phyloP scores from a whole-genome alignment of 2,888 invertebrate species.

The Baccha elongata region DNA sequence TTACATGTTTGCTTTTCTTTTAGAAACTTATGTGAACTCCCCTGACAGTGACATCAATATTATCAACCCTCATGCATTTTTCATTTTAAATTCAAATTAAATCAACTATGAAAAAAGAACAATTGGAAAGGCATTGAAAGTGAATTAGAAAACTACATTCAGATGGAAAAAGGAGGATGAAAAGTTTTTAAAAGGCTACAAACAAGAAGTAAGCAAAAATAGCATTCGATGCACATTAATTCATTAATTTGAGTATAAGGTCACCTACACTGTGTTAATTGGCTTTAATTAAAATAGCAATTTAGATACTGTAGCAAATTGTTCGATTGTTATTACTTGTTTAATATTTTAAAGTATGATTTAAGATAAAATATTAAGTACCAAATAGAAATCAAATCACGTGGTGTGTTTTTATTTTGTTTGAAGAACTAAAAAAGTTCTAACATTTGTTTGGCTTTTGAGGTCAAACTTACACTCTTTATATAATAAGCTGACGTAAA shows the following conservation, averaged over 20 bases:
- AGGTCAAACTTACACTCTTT: too few relatives aligned
- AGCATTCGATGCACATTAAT: constrained; percentile 43
- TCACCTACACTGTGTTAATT: constrained; percentile 38
- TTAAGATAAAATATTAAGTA: too few relatives aligned
- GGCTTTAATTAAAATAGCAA: constrained; percentile 52
- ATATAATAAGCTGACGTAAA: too few relatives aligned
- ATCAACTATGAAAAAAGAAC: constrained; percentile 3
- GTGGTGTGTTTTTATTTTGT: too few relatives aligned
- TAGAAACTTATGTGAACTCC: constrained; percentile 8
- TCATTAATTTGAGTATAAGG: constrained; percentile 52
- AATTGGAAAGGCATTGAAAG: constrained; percentile 34
- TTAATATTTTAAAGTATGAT: not conserved
- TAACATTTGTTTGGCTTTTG: too few relatives aligned
- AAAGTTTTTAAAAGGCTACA: constrained; percentile 7
- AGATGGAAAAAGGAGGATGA: not conserved
- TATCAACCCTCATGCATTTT: not conserved
- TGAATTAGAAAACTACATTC: constrained; percentile 20
- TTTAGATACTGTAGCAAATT: constrained; percentile 44
- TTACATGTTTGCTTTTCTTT: too few relatives aligned
- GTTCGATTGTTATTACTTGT: constrained; percentile 4
- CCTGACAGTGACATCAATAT: constrained; percentile 27
- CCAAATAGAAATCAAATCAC: too few relatives aligned
- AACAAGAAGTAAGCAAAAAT: not conserved
- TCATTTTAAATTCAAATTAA: constrained; percentile 15
- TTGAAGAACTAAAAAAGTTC: too few relatives aligned